Percentiles rank a stretch among this genome's conserved stretches.
phyloP scores from a whole-genome alignment of 2,113 vertebrate species.

The Lepus europaeus region DNA sequence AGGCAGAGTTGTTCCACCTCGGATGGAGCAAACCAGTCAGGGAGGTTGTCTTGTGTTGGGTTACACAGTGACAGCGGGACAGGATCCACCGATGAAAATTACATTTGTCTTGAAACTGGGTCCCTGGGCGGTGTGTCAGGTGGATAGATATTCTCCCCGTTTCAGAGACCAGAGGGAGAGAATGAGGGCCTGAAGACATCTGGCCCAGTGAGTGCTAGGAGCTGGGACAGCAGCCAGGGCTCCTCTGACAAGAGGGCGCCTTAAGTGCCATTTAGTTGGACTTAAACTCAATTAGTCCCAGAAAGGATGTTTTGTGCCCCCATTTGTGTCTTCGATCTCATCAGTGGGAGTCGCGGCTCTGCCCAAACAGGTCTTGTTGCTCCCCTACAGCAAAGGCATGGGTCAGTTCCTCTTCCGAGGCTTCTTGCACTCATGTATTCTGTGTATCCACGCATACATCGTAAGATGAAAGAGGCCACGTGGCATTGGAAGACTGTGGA shows the following conservation, averaged over 20 bases:
- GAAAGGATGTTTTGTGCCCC: conserved; percentile 43
- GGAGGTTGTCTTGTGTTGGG: neutral
- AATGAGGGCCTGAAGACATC: neutral
- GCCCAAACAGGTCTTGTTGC: neutral
- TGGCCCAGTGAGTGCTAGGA: neutral
- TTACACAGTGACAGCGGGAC: neutral
- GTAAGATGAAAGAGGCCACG: neutral
- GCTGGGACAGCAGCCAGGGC: conserved; percentile 54
- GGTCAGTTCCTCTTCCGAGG: neutral
- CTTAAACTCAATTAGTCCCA: conserved; percentile 48
- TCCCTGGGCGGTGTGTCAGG: neutral
- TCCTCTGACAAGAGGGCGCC: neutral
- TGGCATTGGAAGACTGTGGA: neutral
- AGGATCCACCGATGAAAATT: neutral
- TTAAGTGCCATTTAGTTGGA: conserved; percentile 48
- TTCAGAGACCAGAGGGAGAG: conserved; percentile 42
- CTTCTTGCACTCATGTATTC: conserved; percentile 16
- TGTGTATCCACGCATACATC: neutral
- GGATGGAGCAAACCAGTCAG: neutral
- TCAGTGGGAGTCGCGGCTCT: neutral
- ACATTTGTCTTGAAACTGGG: neutral
- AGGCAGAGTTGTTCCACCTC: neutral
- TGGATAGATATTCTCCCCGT: neutral
- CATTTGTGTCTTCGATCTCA: conserved; percentile 53
- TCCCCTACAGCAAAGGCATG: neutral